Base-by-base conservation (phyloP, 1,140 invertebrate species). In the Ceratina calcarata region DNA sequence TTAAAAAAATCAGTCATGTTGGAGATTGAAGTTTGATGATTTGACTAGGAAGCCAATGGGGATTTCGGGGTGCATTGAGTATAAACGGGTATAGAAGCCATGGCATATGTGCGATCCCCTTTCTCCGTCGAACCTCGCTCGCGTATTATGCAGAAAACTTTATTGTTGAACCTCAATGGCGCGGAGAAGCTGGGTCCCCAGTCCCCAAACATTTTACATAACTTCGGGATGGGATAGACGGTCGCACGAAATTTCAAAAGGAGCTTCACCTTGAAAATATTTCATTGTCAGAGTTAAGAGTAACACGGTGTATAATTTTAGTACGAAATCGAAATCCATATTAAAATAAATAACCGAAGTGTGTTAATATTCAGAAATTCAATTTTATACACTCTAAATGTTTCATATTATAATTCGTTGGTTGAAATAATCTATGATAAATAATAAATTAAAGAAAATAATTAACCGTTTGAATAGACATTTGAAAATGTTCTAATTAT, bases 91-190 rank as follows among this genome's bases (percentile, higher is more conserved):
- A 69, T 58, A 57, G 69, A 79, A 69, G 45, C 64, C 22, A 68
- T 53, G 72, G 76, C 85, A 82, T 84, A 86, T 80, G 84, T 66
- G 76, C 69, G 73, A 70, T 51, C 73, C 74, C 58, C 77, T 85
- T 85, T 83, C 75, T 71, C 82, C 75, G 76, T 67, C 51, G 68
- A 22, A 53, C 51, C 60, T 76, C 78, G 51, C 81, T 65, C 80
- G 71, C 72, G 84, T 83, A 86, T 86, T 86, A 86, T 86, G 85
- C 81, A 85, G 77, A 86, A 85, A 80, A 86, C 64, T 76, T 83
- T 62, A 86, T 85, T 85, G 83, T 86, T 82, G 85, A 49, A 64
- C 57, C 57, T 60, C 49, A 80, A 82, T 85, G 77, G 80, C 61
- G 79, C 80, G 62, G 51, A 68, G 67, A 75, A 73, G 83, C 53